Percentiles rank a stretch among this genome's conserved stretches.
Evolutionary conservation across 2,113 vertebrate genomes (phyloP).

Genomic region (Dipodomys stephensi): DNA sequence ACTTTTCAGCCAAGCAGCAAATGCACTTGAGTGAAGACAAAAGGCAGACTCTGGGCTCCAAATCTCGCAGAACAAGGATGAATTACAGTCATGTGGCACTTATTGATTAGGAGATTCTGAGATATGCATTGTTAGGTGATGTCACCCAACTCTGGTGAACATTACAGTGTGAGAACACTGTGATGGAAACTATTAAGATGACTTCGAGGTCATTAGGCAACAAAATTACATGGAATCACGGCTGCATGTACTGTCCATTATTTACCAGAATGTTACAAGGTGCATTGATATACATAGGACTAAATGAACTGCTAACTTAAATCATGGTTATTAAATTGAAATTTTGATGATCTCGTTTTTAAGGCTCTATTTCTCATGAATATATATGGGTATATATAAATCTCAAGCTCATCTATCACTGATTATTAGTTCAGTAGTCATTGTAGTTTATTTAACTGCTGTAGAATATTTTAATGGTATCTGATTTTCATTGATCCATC

Average conservation of each 20-base stretch:
- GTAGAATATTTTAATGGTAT: not conserved
- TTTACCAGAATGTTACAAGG: not conserved
- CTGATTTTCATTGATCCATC: not conserved
- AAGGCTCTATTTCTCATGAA: not conserved
- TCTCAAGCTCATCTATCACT: not conserved
- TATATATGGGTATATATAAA: not conserved
- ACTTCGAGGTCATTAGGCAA: not conserved
- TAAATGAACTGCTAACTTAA: not conserved
- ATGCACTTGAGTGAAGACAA: not conserved
- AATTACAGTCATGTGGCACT: not conserved
- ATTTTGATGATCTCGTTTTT: slow-evolving; percentile 7
- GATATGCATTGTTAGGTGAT: not conserved
- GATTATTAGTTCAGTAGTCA: not conserved
- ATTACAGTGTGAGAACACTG: not conserved
- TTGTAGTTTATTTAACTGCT: not conserved
- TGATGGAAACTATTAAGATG: too few species aligned
- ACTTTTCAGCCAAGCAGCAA: not conserved
- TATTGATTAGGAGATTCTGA: not conserved
- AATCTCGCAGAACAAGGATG: not conserved
- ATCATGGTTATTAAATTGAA: slow-evolving; percentile 34
- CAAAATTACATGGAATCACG: not conserved
- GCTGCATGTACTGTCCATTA: too few species aligned
- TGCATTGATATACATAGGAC: not conserved
- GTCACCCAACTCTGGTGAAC: not conserved
- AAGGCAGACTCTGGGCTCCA: not conserved